Evolutionary conservation across 2,797 vertebrate species (phyloP), one percentile per base, ranked within the genome.

Genomic region (Notolepis coatsorum): DNA sequence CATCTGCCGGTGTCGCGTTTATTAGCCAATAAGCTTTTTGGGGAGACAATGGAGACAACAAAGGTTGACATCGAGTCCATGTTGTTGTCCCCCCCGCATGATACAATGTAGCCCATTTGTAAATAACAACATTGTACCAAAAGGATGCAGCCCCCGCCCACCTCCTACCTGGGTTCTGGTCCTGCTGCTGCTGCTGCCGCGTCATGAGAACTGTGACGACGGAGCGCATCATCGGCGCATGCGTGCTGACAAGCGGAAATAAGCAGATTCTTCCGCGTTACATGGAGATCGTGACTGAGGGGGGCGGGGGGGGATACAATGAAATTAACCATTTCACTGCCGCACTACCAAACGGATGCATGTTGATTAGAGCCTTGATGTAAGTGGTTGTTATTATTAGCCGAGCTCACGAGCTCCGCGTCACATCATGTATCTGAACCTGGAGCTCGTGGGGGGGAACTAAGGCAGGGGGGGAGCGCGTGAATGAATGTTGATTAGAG

Each of bases 101-200:
- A 13, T 27, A 28, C 28, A 0, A 23, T 2, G 23, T 21, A 25
- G 18, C 9, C 21, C 2, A 17, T 51, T 42, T 61, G 41, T 30
- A 30, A 59, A 72, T 56, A 77, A 65, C 25, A 63, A 41, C 57
- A 61, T 41, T 13, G n/a, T 46, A 41, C 43, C 21, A 61, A 61
- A n/a, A 56, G 53, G 83, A 81, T 77, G 80, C 53, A 54, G 41
- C 71, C 52, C 85, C 78, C 88, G 80, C 85, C 86, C 82, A 88
- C 92, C 83, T 91, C 92, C 83, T 91, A 93, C 92, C 92, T 92
- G 88, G 74, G 86, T 73, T 82, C 74, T 68, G 67, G 30, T 78
- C 75, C 85, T 83, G 89, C 84, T 82, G 84, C 74, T 81, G 77
- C 77, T 58, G 66, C 73, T 61, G 56, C 66, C 76, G 83, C 80